Evolutionary conservation across 2,797 vertebrate genomes (phyloP), one percentile per base, ranked within the genome.

Genomic region (Micromesistius poutassou): DNA sequence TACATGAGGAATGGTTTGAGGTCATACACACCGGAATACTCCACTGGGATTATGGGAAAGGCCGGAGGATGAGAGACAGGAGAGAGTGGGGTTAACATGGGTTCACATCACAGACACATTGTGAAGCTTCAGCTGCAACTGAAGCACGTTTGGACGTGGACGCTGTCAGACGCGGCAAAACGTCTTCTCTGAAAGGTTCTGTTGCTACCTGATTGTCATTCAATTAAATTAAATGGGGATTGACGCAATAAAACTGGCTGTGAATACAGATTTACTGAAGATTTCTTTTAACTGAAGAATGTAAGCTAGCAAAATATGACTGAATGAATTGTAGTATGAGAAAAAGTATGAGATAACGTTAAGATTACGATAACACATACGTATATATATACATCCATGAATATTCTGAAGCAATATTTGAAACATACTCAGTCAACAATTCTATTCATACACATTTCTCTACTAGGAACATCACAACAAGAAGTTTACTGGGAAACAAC

Each of bases 21-120:
- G 89, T 93, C 88, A 94, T 95, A 95, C 94, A 94, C 93, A 95
- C 94, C 94, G 72, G 94, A 94, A 83, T 94, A 95, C 88, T 95
- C 94, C 93, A 94, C 94, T 95, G 93, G 91, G 87, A 89, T 89
- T 90, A 93, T 88, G 91, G 89, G 84, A 74, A 91, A 87, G 88
- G 89, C 83, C 87, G 90, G 86, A 89, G 87, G 89, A 88, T 90
- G 91, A 87, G 89, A 91, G 73, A 91, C 84, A 87, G 87, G 88
- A 93, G 89, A 94, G 83, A 94, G 89, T 77, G 84, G 90, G 86
- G 90, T 92, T 92, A 93, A 88, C 84, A 89, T 84, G 84, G 78
- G 33, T 35, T 35, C 7, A 35, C 33, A 35, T 35, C 1, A 35
- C 33, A 35, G 33, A 35, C 33, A 35, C 33, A 35, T 80, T 83